These are phyloP conservation scores for Pachyrhynchus sulphureomaculatus DNA, from an alignment of 1,140 invertebrate genomes.

Conservation along the genomic window DNA sequence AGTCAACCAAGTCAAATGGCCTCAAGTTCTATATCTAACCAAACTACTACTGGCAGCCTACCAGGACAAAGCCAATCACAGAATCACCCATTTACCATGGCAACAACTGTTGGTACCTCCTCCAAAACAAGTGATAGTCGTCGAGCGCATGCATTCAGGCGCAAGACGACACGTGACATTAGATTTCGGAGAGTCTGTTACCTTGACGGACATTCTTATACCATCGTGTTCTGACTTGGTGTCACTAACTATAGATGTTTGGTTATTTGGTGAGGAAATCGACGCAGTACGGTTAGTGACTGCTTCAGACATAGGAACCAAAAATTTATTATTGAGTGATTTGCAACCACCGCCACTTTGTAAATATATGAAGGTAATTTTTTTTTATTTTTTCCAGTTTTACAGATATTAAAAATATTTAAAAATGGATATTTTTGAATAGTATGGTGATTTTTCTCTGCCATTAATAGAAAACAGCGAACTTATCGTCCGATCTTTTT, in stretches of 20 bases:
- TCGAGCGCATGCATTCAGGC: slow-evolving; percentile 90
- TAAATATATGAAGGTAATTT: slow-evolving; percentile 82
- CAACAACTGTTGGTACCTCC: slow-evolving; percentile 47
- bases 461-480: no score
- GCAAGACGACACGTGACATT: slow-evolving; percentile 84
- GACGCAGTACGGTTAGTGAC: slow-evolving; percentile 84
- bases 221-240: slow-evolving; percentile 84
- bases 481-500: no score
- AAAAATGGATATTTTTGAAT: no score
- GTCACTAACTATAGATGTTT: slow-evolving; percentile 86
- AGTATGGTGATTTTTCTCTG: no score
- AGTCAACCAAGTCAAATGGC: slow-evolving; percentile 8
- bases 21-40: not conserved
- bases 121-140: slow-evolving; percentile 66
- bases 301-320: slow-evolving; percentile 79
- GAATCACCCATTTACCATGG: slow-evolving; percentile 37
- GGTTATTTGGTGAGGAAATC: slow-evolving; percentile 78
- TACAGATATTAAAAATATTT: not conserved
- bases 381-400: slow-evolving; percentile 8
- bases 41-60: not conserved
- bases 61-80: slow-evolving; percentile 19
- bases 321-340: slow-evolving; percentile 82
- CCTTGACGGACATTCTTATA: slow-evolving; percentile 86
- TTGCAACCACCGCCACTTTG: slow-evolving; percentile 86
- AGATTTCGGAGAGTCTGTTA: slow-evolving; percentile 82